Evolutionary conservation across 2,888 invertebrate species (phyloP).

Genomic region (Thereva nobilitata): DNA sequence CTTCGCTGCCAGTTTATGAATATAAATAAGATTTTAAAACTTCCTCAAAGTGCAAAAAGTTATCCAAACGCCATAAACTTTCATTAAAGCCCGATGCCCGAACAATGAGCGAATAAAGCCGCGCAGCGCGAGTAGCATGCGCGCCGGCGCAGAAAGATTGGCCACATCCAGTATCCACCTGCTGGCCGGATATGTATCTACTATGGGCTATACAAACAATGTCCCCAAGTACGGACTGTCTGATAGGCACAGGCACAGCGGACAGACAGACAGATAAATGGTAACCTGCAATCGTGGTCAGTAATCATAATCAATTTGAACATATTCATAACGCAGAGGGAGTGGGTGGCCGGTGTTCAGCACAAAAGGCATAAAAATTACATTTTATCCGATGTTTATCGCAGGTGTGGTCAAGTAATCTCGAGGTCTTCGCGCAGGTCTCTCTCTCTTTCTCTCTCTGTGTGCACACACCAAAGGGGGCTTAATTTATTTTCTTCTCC

Average conservation of each 20-base stretch:
- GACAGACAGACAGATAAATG: slow-evolving; percentile 31
- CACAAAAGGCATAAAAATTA: slow-evolving; percentile 35
- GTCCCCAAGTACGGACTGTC: slow-evolving; percentile 14
- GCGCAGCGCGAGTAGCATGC: too few species aligned
- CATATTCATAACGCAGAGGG: slow-evolving; percentile 39
- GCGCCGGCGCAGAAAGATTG: background rate
- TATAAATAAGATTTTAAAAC: too few species aligned
- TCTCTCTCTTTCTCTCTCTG: slow-evolving; percentile 14
- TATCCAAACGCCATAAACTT: too few species aligned
- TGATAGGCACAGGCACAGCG: slow-evolving; percentile 4
- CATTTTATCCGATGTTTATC: slow-evolving; percentile 39
- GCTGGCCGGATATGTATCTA: slow-evolving; percentile 13
- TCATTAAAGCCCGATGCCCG: too few species aligned
- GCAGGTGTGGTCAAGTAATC: slow-evolving; percentile 40
- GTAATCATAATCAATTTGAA: slow-evolving; percentile 42
- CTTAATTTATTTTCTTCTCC: slow-evolving; percentile 32
- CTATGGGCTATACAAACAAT: slow-evolving; percentile 7
- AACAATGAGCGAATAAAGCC: too few species aligned
- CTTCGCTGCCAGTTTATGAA: too few species aligned
- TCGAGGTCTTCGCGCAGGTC: slow-evolving; percentile 12
- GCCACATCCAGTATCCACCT: slow-evolving; percentile 22
- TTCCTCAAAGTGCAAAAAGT: too few species aligned
- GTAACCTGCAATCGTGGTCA: slow-evolving; percentile 36
- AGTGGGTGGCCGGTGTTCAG: slow-evolving; percentile 37
- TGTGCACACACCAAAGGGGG: background rate